Evolutionary conservation across 2,888 invertebrate species (phyloP), one percentile per base, ranked within the genome.

Genomic region (Zonitis immaculata): DNA sequence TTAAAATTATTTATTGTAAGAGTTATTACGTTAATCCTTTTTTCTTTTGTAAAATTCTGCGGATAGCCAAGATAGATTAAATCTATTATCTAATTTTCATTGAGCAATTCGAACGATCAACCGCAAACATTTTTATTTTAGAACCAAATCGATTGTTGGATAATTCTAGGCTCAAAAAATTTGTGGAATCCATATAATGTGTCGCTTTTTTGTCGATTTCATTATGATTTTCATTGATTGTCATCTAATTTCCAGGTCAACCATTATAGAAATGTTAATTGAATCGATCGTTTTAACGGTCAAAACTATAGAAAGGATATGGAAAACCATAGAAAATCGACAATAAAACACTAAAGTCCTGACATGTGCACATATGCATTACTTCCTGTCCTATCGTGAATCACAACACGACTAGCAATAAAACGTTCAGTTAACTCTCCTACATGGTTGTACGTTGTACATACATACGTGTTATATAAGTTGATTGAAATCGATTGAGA

Each of bases 321-420:
- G 7, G 9, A 35, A 35, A 16, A 8, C 9, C 16, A 16, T 16
- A 8, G 14, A 35, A 32, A 14, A 32, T 14, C 32, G 14, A 32
- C 12, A 32, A 3, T 9, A 35, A 35, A n/a, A 8, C 8, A 35
- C 16, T 35, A 16, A 35, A 35, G 16, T 16, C 35, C 35, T 35
- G 35, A 35, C 35, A 35, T 39, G 51, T 47, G 54, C 51, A n/a
- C n/a, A 47, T 54, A 49, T 54, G 51, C 44, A 53, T 53, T 49
- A 47, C 54, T 54, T 54, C 54, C 54, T 54, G 54, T 44, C 50
- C 51, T 35, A 16, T 48, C 47, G 35, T 50, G 54, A 54, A 50
- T 54, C 54, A 49, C 49, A 43, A 39, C 22, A 20, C 35, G 22
- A 42, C 44, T 5, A 32, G 50, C 49, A 49, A 54, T 54, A 54